Conservation (phyloP, 1,140 invertebrate species). For the Chlorops oryzae region DNA sequence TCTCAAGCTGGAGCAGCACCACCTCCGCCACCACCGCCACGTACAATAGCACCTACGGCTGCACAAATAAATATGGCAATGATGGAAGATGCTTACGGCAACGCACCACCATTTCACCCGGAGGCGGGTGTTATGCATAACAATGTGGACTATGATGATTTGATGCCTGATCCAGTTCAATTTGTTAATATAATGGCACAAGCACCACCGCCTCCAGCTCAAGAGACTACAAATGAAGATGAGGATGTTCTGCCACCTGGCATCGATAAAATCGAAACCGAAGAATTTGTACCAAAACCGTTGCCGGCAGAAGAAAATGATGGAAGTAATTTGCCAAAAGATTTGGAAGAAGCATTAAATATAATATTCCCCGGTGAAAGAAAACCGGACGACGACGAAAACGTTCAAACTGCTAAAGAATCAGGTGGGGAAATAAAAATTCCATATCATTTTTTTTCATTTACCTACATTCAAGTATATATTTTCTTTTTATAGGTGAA, state of each 20-base stretch:
- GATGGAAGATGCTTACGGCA: constrained; percentile 44
- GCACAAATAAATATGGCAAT: constrained; percentile 46
- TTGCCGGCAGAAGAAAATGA: constrained; percentile 14
- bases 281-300: constrained; percentile 27
- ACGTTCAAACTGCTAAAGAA: too few species aligned
- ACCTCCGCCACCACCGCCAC: constrained; percentile 13
- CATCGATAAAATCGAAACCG: constrained; percentile 39
- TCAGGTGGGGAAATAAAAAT: too few species aligned
- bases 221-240: constrained; percentile 16
- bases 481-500: constrained; percentile 13
- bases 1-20: constrained; percentile 26
- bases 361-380: constrained; percentile 59
- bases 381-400: constrained; percentile 21
- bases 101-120: constrained; percentile 41
- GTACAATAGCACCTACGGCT: constrained; percentile 34
- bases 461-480: neutral
- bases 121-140: constrained; percentile 45
- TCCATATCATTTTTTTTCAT: neutral
- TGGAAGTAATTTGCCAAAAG: constrained; percentile 52
- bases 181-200: constrained; percentile 42
- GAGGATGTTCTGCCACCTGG: constrained; percentile 39
- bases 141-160: constrained; percentile 45
- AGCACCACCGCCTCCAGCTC: constrained; percentile 40
- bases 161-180: constrained; percentile 47
- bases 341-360: constrained; percentile 64